Base-by-base conservation (phyloP, 2,888 invertebrate species). In the Volucella bombylans region DNA sequence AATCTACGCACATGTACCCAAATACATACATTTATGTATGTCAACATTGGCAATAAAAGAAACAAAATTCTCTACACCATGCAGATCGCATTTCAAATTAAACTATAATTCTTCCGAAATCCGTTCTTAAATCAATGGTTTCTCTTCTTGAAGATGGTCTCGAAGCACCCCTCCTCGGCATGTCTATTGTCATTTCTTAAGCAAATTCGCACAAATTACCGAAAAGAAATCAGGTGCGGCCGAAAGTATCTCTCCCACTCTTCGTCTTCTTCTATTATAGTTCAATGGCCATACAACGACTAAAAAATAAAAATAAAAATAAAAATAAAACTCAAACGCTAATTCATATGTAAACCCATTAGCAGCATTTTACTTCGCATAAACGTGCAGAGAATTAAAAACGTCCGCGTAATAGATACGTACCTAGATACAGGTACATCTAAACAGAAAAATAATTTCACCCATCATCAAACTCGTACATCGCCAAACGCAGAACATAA, bases 281-380 rank as follows among this genome's bases (percentile, higher is more conserved):
- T 80, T 80, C 83, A 83, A 80, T 80, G 80, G 74, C 80, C 79
- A 74, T 65, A 83, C 65, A 68, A 61, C 39, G 45, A 67, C 50
- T 47, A 15, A 41, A 71, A 77, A 14, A 61, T 45, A 62, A 68
- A 18, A 39, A 31, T 23, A 11, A 4, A 11, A 14, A 31, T 55
- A 1, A 45, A 61, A 67, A 55, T 15, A 38, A 49, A 55, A 14
- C 62, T 52, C 41, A 82, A 82, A 79, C 82, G 68, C 73, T 82
- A 73, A 82, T 82, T 82, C 79, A 82, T 73, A 82, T 72, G 80
- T 83, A 76, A 83, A 71, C 80, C 80, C 80, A 83, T 83, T 83
- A 83, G 83, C 74, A 80, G 69, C 74, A 67, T 76, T 83, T 80
- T 80, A 74, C 80, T 83, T 83, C 80, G 65, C 80, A 80, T 83